Conservation (phyloP, 1,140 invertebrate genomes). For the Lepidurus packardi region DNA sequence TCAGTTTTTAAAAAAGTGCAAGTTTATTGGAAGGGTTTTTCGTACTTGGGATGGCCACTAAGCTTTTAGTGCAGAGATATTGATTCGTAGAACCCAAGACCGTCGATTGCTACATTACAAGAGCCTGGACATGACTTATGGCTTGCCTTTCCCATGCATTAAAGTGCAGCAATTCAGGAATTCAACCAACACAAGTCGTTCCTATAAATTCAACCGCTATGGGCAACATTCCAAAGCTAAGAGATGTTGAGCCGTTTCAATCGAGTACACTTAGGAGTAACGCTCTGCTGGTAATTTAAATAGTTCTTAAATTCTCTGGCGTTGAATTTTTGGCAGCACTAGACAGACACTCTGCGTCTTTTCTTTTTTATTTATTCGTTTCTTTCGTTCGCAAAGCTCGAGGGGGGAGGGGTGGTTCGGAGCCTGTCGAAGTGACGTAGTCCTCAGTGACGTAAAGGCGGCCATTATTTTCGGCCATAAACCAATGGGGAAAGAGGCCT, state of each 20-base stretch:
- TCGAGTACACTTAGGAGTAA: neutral
- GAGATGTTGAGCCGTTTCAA: neutral
- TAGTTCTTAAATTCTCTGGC: neutral
- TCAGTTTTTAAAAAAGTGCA: too few species aligned
- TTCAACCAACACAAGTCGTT: neutral
- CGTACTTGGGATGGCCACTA: too few species aligned
- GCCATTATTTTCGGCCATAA: neutral
- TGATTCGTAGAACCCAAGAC: neutral
- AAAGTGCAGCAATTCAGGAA: neutral
- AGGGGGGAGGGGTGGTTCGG: neutral
- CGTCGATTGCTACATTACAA: neutral
- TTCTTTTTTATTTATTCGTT: neutral
- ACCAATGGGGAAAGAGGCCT: slow-evolving; percentile 9
- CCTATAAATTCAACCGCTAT: neutral
- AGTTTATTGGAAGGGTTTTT: too few species aligned
- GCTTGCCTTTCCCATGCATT: neutral
- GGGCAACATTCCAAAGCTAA: slow-evolving; percentile 6
- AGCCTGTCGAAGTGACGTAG: neutral
- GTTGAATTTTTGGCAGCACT: neutral
- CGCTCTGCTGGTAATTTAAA: neutral
- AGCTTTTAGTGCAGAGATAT: neutral
- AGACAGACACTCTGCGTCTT: neutral
- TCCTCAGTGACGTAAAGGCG: slow-evolving; percentile 10
- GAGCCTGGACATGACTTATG: neutral
- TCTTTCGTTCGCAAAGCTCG: neutral